Conservation (phyloP, 2,888 invertebrate genomes). For the Eustalomyia histrio region DNA sequence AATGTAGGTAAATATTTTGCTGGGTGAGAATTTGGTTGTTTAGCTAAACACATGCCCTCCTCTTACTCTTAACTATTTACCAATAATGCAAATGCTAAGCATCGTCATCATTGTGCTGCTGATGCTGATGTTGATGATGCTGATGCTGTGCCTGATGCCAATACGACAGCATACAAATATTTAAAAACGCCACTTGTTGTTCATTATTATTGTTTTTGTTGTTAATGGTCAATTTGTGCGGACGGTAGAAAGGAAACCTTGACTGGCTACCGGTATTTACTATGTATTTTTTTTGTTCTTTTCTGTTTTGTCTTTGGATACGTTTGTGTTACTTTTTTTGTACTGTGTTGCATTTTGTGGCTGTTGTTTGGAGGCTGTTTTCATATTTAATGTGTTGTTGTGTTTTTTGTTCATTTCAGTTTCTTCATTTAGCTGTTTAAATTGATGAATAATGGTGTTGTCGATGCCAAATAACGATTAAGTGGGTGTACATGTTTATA, state of each 20-base stretch:
- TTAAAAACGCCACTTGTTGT: slow-evolving; percentile 58
- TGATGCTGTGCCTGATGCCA: slow-evolving; percentile 32
- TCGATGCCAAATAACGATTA: slow-evolving; percentile 60
- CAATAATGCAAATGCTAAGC: neutral
- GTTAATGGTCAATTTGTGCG: slow-evolving; percentile 37
- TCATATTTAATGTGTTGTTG: slow-evolving; percentile 12
- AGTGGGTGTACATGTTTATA: slow-evolving; percentile 60
- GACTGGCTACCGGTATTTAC: slow-evolving; percentile 62
- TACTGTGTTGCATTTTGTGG: slow-evolving; percentile 23
- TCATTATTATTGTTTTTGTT: slow-evolving; percentile 29
- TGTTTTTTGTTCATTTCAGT: slow-evolving; percentile 8
- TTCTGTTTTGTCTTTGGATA: slow-evolving; percentile 17
- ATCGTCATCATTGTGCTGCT: neutral
- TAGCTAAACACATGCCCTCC: slow-evolving; percentile 12
- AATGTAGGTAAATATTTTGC: neutral
- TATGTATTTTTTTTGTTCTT: slow-evolving; percentile 10
- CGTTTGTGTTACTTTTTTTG: neutral
- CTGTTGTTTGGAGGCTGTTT: slow-evolving; percentile 40
- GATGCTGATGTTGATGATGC: too few species aligned
- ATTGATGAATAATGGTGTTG: slow-evolving; percentile 58
- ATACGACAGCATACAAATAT: slow-evolving; percentile 33
- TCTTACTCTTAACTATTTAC: neutral
- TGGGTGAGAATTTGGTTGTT: slow-evolving; percentile 13
- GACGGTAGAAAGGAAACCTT: slow-evolving; percentile 37
- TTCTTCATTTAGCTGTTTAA: slow-evolving; percentile 20